phyloP scores from a whole-genome alignment of 2,797 vertebrate species.

The Tarsius wallacei region DNA sequence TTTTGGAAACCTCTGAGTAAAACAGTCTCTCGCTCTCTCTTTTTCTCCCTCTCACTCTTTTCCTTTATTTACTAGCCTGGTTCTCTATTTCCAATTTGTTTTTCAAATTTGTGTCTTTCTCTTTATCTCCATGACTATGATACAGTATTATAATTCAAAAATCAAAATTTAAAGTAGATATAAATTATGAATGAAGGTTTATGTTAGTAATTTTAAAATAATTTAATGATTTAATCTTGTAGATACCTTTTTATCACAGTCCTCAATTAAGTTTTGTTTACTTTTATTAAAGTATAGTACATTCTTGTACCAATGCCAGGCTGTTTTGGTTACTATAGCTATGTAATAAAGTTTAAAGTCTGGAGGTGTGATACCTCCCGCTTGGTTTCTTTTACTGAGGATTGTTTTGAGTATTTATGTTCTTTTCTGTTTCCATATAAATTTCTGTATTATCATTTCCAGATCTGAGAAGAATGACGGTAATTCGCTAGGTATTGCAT shows the following conservation, averaged over 20 bases:
- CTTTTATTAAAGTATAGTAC: background rate
- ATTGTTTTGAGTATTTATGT: background rate
- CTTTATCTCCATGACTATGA: background rate
- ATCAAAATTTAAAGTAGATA: background rate
- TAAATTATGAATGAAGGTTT: constrained; percentile 8
- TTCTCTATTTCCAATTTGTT: background rate
- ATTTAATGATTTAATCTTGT: background rate
- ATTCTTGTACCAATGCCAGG: too few species aligned
- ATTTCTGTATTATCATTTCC: background rate
- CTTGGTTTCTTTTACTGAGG: background rate
- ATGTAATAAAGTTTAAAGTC: too few species aligned
- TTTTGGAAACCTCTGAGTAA: background rate
- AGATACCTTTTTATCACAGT: background rate
- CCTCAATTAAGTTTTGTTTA: background rate
- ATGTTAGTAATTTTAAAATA: background rate
- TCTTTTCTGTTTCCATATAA: background rate
- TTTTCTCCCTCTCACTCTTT: background rate
- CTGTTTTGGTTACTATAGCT: too few species aligned
- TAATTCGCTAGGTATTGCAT: background rate
- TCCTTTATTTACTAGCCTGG: background rate
- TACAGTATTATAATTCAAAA: background rate
- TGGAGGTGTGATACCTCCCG: too few species aligned
- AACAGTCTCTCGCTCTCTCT: background rate
- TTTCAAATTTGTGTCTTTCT: background rate
- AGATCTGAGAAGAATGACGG: background rate